Base-by-base conservation (phyloP, 2,797 vertebrate genomes). In the Astyanax mexicanus region DNA sequence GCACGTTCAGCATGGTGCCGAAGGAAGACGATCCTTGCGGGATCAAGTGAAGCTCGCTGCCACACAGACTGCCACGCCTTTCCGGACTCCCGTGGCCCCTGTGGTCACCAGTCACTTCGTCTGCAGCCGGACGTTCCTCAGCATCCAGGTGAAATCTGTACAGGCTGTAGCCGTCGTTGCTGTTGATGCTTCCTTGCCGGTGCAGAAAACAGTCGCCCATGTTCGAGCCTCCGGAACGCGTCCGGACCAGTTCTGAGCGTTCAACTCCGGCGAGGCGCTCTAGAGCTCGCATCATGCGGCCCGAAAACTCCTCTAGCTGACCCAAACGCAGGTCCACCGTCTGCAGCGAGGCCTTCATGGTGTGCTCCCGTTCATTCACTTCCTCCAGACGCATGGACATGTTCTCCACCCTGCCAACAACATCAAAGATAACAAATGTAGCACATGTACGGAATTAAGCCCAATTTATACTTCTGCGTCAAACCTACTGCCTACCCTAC, bases 321-420 rank as follows among this genome's bases (percentile, higher is more conserved):
- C 95, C 95, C 52, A 99, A 92, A 0, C 97, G 95, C 27, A 99
- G 93, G 81, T 99, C 98, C 0, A 98, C 95, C 0, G 96, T 97
- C 91, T 99, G 98, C n/a, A 99, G 92, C 42, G 98, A 96, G 3
- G 97, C 96, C 87, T 99, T 99, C 97, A 98, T 98, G 8, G 96
- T 97, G 83, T 96, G 95, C 77, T 98, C 98, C 76, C 98, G 92
- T 85, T 99, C 98, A 1, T 99, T 98, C 70, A 99, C 95, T 89
- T 99, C 98, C 85, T 99, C 97, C 84, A 99, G 87, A 60, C 97
- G 95, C 96, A 98, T 98, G 1, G 95, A 94, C 98, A 99, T 99
- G 37, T 97, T 98, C 89, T 99, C 98, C 81, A 99, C 98, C 88
- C 98, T 99, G 13, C 7, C n/a, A n/a, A 74, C 25, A 29, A 44